Evolutionary conservation across 1,140 invertebrate genomes (phyloP).

Genomic region (Drosophila lacteicornis): DNA sequence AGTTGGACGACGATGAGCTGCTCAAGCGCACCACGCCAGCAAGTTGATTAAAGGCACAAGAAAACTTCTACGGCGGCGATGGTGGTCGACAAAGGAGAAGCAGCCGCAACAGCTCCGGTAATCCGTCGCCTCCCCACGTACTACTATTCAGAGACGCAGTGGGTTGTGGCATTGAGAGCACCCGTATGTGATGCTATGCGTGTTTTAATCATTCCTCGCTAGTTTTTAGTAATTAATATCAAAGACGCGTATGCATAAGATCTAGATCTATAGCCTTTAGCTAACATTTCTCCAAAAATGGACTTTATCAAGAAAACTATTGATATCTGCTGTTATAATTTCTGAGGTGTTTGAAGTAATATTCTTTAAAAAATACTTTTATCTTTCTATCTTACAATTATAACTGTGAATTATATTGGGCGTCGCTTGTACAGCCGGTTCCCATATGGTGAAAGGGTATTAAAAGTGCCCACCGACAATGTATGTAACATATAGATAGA

Average conservation of each 20-base stretch:
- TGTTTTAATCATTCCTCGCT: conserved; percentile 17
- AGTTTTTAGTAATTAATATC: neutral
- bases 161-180: conserved; percentile 65
- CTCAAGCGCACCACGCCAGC: conserved; percentile 61
- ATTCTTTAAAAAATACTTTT: neutral
- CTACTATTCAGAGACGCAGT: conserved; percentile 30
- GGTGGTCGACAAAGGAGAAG: conserved; percentile 7
- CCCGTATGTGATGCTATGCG: conserved; percentile 67
- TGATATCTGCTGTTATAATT: neutral
- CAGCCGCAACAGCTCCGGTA: conserved; percentile 15
- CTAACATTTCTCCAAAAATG: neutral
- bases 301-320: neutral
- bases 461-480: neutral
- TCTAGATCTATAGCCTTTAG: neutral
- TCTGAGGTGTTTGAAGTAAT: neutral
- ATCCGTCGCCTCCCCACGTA: conserved; percentile 29
- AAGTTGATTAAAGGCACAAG: conserved; percentile 73
- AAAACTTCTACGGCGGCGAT: conserved; percentile 7
- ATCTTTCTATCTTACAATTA: neutral
- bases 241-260: neutral
- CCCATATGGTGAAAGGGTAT: neutral
- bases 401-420: neutral
- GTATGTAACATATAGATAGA: neutral
- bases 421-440: neutral
- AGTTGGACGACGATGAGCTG: conserved; percentile 77